These are phyloP conservation scores for Podarcis siculus DNA, from an alignment of 2,797 vertebrate genomes.

Conservation along the genomic window DNA sequence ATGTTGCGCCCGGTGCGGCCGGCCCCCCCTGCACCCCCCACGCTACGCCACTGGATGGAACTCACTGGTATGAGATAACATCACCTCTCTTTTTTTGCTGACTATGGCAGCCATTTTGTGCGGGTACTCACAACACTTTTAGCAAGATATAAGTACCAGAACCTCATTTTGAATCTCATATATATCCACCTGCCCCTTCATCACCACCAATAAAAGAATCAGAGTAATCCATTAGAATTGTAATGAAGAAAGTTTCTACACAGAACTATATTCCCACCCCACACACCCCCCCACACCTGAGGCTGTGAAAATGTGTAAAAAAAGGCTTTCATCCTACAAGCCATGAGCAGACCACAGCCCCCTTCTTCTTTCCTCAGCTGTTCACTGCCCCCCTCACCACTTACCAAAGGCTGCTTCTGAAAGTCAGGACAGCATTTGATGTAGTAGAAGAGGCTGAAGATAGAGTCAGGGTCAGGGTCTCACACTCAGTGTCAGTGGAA, in stretches of 20 bases:
- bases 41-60: too few species aligned
- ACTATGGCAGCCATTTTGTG: too few species aligned
- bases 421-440: background rate
- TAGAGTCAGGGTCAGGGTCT: background rate
- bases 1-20: too few species aligned
- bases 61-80: too few species aligned
- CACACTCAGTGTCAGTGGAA: background rate
- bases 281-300: background rate
- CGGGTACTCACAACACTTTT: too few species aligned
- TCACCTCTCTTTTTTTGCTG: too few species aligned
- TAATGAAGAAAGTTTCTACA: background rate
- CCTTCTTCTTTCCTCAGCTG: background rate
- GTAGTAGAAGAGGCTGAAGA: background rate
- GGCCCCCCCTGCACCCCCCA: too few species aligned
- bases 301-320: background rate
- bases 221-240: background rate
- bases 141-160: too few species aligned
- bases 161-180: too few species aligned
- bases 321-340: background rate
- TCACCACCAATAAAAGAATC: background rate
- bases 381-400: too few species aligned
- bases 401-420: background rate
- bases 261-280: background rate
- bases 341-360: too few species aligned
- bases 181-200: background rate